Evolutionary conservation across 2,113 vertebrate species (phyloP).

Genomic region (Marmota flaviventris): DNA sequence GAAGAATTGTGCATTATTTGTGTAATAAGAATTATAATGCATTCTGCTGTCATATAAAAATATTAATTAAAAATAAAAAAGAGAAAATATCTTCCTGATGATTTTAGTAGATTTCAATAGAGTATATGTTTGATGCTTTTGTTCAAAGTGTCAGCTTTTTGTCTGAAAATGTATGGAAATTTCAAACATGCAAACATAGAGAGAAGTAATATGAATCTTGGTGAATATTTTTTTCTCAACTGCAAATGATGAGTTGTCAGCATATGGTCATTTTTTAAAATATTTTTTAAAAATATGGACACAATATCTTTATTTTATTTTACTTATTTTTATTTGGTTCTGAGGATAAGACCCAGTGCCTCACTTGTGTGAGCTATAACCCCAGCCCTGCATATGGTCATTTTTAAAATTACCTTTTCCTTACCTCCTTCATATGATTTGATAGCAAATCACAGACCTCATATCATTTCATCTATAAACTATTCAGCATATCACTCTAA

Average conservation of each 20-base stretch:
- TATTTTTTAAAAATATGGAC: no score
- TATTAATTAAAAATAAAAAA: no score
- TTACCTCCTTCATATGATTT: slow-evolving; percentile 2
- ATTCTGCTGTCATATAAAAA: no score
- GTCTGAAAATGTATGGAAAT: slow-evolving; percentile 9
- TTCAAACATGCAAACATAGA: slow-evolving; percentile 14
- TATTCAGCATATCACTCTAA: slow-evolving; percentile 23
- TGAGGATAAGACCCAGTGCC: no score
- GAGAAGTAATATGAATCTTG: neutral
- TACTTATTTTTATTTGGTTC: no score
- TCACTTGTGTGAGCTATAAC: no score
- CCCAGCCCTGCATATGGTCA: no score
- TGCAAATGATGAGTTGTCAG: neutral
- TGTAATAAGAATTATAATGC: no score
- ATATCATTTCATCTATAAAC: slow-evolving; percentile 35
- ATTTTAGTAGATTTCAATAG: slow-evolving; percentile 30
- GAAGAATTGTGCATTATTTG: no score
- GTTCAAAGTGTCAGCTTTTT: neutral
- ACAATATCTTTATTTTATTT: no score
- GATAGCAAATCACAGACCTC: neutral
- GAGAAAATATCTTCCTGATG: neutral
- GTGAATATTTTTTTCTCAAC: slow-evolving; percentile 1
- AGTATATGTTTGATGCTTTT: neutral
- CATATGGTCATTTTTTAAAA: slow-evolving; percentile 44
- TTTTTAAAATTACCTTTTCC: neutral